phyloP scores from a whole-genome alignment of 92 coral and sea anemone genomes.

The Bergia puertoricense region DNA sequence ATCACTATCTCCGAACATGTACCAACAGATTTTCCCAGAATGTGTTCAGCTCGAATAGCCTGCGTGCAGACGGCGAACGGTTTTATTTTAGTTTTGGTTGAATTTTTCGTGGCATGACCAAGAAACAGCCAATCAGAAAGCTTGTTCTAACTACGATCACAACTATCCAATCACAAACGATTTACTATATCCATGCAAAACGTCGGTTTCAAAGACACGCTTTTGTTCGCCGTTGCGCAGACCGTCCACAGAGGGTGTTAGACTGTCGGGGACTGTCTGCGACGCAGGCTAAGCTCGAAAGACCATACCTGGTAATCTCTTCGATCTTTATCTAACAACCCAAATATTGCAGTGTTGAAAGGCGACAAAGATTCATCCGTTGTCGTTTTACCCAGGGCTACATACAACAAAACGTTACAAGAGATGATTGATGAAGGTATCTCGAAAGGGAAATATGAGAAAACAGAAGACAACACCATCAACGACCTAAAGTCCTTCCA shows the following conservation, averaged over 20 bases:
- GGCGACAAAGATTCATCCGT: conserved; percentile 15
- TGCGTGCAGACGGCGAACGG: too few relatives aligned
- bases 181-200: too few relatives aligned
- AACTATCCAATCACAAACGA: too few relatives aligned
- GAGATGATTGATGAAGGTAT: conserved; percentile 44
- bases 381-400: conserved; percentile 12
- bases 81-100: too few relatives aligned
- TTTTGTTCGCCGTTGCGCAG: too few relatives aligned
- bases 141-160: too few relatives aligned
- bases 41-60: neutral
- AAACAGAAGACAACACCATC: conserved; percentile 35
- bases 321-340: neutral
- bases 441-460: conserved; percentile 32
- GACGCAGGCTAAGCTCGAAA: too few relatives aligned
- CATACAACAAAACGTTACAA: conserved; percentile 13
- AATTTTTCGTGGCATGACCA: too few relatives aligned
- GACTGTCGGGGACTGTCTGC: too few relatives aligned
- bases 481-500: conserved; percentile 19
- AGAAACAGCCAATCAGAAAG: too few relatives aligned
- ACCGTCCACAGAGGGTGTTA: too few relatives aligned
- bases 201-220: too few relatives aligned
- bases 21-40: conserved; percentile 46
- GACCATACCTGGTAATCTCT: conserved; percentile 30
- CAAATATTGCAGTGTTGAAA: conserved; percentile 16
- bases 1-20: conserved; percentile 39